Percentiles rank a stretch among this genome's conserved stretches.
phyloP scores from a whole-genome alignment of 2,797 vertebrate species.

The Lophius americanus region DNA sequence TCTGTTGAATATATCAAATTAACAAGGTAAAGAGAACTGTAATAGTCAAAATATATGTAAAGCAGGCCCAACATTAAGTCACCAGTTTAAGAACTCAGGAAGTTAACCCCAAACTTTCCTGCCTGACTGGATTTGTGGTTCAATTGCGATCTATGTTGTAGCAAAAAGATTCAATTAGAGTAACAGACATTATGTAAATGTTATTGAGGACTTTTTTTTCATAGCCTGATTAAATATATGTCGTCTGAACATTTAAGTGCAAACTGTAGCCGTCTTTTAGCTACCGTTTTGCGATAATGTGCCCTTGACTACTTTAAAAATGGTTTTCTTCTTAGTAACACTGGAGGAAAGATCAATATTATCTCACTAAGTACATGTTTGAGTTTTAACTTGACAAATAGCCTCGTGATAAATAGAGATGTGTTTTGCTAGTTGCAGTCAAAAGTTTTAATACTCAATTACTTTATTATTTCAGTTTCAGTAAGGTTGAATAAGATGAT shows the following conservation, averaged over 20 bases:
- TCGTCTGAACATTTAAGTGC: neutral
- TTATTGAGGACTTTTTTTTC: neutral
- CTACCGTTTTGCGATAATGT: neutral
- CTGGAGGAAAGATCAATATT: constrained; percentile 5
- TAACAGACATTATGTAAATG: neutral
- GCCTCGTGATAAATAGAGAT: neutral
- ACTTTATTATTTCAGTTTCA: neutral
- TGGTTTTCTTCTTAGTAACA: neutral
- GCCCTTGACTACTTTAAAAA: constrained; percentile 11
- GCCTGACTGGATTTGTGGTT: neutral
- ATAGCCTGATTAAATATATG: neutral
- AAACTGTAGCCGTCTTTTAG: neutral
- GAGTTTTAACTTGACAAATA: neutral
- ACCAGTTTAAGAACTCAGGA: constrained; percentile 4
- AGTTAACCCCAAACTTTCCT: neutral
- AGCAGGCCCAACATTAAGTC: neutral
- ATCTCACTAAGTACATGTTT: constrained; percentile 1
- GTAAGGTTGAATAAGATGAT: neutral
- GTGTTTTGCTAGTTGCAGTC: neutral
- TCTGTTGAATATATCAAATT: constrained; percentile 8
- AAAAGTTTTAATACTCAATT: neutral
- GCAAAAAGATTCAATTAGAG: constrained; percentile 6
- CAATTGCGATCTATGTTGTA: neutral
- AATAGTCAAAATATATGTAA: neutral
- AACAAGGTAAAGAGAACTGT: neutral